Conservation (phyloP, 2,113 vertebrate species). For the Brachypteracias leptosomus region DNA sequence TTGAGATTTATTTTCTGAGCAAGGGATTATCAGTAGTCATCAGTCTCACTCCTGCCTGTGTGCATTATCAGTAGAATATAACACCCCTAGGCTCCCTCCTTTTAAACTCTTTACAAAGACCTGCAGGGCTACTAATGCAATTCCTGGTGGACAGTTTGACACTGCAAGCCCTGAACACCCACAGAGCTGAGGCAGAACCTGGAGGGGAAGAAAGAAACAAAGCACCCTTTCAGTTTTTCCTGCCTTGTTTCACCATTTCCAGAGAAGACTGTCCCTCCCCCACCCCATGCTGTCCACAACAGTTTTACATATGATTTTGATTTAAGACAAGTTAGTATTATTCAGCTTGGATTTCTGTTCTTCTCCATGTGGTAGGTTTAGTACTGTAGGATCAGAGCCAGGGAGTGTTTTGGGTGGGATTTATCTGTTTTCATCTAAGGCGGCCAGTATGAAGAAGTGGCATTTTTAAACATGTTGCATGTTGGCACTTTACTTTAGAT, state of each 20-base stretch:
- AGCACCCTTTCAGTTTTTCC: neutral
- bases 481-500: neutral
- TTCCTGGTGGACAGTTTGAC: neutral
- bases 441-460: neutral
- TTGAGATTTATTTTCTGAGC: neutral
- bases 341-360: conserved; percentile 26
- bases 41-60: neutral
- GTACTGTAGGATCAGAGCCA: neutral
- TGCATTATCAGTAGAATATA: neutral
- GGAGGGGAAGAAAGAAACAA: neutral
- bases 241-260: neutral
- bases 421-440: conserved; percentile 47
- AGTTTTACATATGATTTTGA: conserved; percentile 34
- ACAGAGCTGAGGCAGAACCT: neutral
- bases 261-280: neutral
- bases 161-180: neutral
- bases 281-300: neutral
- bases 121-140: neutral
- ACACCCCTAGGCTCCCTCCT: neutral
- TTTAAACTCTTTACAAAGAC: neutral
- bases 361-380: conserved; percentile 48
- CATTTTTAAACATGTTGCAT: conserved; percentile 9
- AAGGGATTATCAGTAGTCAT: neutral
- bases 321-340: conserved; percentile 18
- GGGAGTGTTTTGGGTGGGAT: neutral